Percentiles rank a stretch among this genome's conserved stretches.
phyloP scores from a whole-genome alignment of 2,797 vertebrate genomes.

The Poeciliopsis infans region DNA sequence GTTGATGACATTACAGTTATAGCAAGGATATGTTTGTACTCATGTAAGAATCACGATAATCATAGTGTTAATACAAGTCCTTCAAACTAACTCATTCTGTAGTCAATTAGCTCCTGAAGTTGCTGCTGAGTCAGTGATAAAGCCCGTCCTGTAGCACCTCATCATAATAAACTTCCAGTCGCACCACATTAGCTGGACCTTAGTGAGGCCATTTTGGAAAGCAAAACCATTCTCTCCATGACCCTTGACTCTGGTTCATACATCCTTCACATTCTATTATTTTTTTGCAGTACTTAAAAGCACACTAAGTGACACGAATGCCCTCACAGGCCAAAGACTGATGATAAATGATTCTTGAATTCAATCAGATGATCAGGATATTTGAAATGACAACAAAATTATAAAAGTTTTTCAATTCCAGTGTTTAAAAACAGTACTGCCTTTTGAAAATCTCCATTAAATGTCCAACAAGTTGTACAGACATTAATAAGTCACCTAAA shows the following conservation, averaged over 20 bases:
- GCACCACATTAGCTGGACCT: conserved; percentile 60
- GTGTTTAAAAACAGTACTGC: neutral
- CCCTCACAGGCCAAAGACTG: conserved; percentile 17
- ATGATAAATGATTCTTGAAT: conserved; percentile 46
- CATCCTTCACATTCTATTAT: conserved; percentile 49
- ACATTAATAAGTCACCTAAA: neutral
- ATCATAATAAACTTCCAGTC: conserved; percentile 67
- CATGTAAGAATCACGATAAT: neutral
- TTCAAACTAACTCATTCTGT: conserved; percentile 30
- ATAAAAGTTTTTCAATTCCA: neutral
- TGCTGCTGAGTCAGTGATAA: conserved; percentile 47
- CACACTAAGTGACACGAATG: conserved; percentile 32
- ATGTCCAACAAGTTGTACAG: conserved; percentile 11
- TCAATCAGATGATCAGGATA: neutral
- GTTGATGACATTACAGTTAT: conserved; percentile 8
- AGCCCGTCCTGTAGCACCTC: conserved; percentile 67
- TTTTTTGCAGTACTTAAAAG: conserved; percentile 29
- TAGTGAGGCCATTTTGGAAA: conserved; percentile 56
- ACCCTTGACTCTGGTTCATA: conserved; percentile 55
- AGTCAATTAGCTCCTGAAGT: conserved; percentile 42
- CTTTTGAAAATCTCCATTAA: neutral
- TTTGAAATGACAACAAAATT: neutral
- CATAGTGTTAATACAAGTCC: conserved; percentile 10
- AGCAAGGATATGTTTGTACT: neutral
- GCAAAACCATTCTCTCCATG: conserved; percentile 46